These are phyloP conservation scores for Euproctis similis DNA, from an alignment of 2,888 invertebrate genomes.

Conservation along the genomic window DNA sequence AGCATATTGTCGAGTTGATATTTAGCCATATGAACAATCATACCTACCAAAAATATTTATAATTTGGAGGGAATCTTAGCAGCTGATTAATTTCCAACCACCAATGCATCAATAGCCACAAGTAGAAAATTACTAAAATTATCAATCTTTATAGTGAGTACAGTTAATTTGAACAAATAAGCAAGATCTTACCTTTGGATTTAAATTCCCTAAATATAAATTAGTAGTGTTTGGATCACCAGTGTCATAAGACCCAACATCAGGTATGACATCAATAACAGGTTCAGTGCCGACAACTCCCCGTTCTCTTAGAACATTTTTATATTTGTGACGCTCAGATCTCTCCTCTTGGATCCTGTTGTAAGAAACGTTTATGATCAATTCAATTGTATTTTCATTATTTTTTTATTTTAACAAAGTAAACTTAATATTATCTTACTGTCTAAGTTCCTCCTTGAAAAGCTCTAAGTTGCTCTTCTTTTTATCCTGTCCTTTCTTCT, in stretches of 20 bases:
- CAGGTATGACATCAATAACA: constrained; percentile 61
- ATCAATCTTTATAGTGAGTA: constrained; percentile 1
- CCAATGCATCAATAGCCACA: too few relatives aligned
- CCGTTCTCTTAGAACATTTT: constrained; percentile 80
- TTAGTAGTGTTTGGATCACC: constrained; percentile 99
- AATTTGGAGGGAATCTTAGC: too few relatives aligned
- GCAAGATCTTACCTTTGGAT: constrained; percentile 90
- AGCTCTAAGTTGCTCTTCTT: constrained; percentile 97
- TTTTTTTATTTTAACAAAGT: not conserved
- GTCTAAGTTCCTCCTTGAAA: constrained; percentile 98
- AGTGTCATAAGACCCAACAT: constrained; percentile 90
- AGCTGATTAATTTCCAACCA: too few relatives aligned
- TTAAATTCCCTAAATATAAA: constrained; percentile 96
- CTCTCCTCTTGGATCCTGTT: constrained; percentile 98
- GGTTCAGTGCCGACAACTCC: constrained; percentile 47
- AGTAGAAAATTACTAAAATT: not conserved
- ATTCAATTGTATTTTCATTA: too few relatives aligned
- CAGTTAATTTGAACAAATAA: too few relatives aligned
- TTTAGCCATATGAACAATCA: too few relatives aligned
- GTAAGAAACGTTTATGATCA: too few relatives aligned
- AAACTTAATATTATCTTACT: too few relatives aligned
- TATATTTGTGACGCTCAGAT: constrained; percentile 95
- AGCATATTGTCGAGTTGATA: too few relatives aligned
- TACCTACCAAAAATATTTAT: too few relatives aligned
- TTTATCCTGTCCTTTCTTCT: constrained; percentile 78